Percentiles rank a stretch among this genome's conserved stretches.
Evolutionary conservation across 2,113 vertebrate species (phyloP).

Genomic region (Ariopsis seemanni): DNA sequence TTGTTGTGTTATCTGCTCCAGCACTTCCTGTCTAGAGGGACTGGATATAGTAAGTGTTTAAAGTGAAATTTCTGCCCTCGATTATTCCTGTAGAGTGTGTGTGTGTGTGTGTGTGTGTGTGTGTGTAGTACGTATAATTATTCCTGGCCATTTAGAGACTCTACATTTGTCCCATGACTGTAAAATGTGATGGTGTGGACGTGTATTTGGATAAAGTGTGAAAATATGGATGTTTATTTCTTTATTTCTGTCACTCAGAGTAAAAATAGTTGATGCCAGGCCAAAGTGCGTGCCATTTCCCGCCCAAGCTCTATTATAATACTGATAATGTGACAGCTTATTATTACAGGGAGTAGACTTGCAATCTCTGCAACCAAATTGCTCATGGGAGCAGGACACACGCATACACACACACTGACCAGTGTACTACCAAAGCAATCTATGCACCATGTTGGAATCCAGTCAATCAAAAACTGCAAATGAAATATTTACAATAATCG

Average conservation of each 20-base stretch:
- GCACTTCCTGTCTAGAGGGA: constrained; percentile 38
- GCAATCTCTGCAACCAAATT: constrained; percentile 18
- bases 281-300: constrained; percentile 15
- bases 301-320: constrained; percentile 35
- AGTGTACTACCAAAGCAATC: constrained; percentile 14
- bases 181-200: background rate
- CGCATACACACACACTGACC: constrained; percentile 2
- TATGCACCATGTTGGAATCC: background rate
- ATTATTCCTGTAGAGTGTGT: background rate
- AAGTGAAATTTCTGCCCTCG: background rate
- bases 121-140: constrained; percentile 38
- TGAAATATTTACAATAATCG: background rate
- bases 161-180: constrained; percentile 19
- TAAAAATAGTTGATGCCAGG: constrained; percentile 19
- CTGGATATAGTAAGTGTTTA: constrained; percentile 22
- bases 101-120: background rate
- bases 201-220: background rate
- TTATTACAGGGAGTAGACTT: constrained; percentile 36
- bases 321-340: constrained; percentile 52
- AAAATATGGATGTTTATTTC: constrained; percentile 14
- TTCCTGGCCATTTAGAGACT: constrained; percentile 24
- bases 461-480: background rate
- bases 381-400: constrained; percentile 14
- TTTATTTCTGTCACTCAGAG: constrained; percentile 8
- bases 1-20: constrained; percentile 34